Evolutionary conservation across 2,888 invertebrate species (phyloP), one percentile per base, ranked within the genome.

Genomic region (Dasysyrphus albostriatus): DNA sequence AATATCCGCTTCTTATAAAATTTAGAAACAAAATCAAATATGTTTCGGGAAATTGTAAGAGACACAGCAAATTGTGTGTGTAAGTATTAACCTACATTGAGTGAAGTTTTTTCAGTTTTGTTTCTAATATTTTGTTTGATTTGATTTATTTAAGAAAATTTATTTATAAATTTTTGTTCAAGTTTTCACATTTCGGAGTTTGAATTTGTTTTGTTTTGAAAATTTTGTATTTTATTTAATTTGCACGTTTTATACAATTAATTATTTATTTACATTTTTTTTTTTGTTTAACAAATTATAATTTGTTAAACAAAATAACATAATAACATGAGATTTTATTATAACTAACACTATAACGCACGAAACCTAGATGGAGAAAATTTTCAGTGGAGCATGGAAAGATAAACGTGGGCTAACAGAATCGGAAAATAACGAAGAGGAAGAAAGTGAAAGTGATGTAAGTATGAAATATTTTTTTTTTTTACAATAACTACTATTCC

Each of bases 321-420:
- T n/a, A 39, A 44, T 24, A 47, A 44, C 16, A 16, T 14, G 24
- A 16, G n/a, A 19, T 79, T 75, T 78, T 51, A 7, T 3, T 16
- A 56, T 47, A 24, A 74, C 78, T 82, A 82, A 85, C 74, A 19
- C 16, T 24, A 5, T 44, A 24, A 69, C 74, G 58, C 51, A 67
- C 65, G 49, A 76, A 80, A 37, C 88, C 69, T 93, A 98, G 98
- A 96, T 98, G 96, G 98, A 98, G 93, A 97, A 97, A 92, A 97
- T 98, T 93, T 98, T 98, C 93, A 97, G 97, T 91, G 96, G 96
- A 92, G 97, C 97, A 65, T 97, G 97, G 97, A 95, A 95, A 90
- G 97, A 96, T 89, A 97, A 97, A 91, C 94, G 96, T 59, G 97
- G 97, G 0, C 93, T 96, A 84, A 89, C 91, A 7, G 90, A 90